Base-by-base conservation (phyloP, 2,113 vertebrate genomes). In the Antechinus flavipes region DNA sequence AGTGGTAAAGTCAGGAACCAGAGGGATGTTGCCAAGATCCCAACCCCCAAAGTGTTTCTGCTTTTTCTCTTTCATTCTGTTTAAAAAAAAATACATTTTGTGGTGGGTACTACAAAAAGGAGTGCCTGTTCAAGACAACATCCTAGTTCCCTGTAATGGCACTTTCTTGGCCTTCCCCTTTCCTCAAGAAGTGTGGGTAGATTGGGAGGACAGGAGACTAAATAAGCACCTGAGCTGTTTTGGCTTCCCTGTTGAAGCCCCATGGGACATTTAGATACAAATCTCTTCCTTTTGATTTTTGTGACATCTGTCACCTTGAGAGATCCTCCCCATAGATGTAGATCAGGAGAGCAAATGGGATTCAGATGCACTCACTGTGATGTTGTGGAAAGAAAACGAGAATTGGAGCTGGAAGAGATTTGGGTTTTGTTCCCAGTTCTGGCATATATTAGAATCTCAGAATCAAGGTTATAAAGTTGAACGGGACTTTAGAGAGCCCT, bases 331-430 rank as follows among this genome's bases (percentile, higher is more conserved):
- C 50, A 52, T 53, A 42, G 68, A n/a, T 91, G n/a, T 76, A 50
- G 19, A 47, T 46, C 24, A 11, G n/a, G 89, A 50, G 55, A 93
- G 14, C 27, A 26, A 54, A 93, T 93, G 27, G 35, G 91, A 89
- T 95, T 91, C 49, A 93, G 90, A 30, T 95, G 93, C 35, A n/a
- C 35, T 7, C 14, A 42, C 68, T 84, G 56, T 94, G 16, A 42
- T 61, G 95, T 93, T 92, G 89, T 95, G 49, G n/a, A 92, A 96
- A 25, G n/a, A 95, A 30, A 0, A 35, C 55, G 93, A 46, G 54
- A 91, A 30, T 91, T 94, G 68, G 54, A n/a, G 55, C 90, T 27
- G 54, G 61, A 30, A 91, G 61, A 89, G 89, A 89, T n/a, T 12
- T 52, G 54, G 50, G 24, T 35, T 23, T 27, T 92, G 27, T 11